Evolutionary conservation across 2,888 invertebrate genomes (phyloP).

Genomic region (Petrophora chlorosata): DNA sequence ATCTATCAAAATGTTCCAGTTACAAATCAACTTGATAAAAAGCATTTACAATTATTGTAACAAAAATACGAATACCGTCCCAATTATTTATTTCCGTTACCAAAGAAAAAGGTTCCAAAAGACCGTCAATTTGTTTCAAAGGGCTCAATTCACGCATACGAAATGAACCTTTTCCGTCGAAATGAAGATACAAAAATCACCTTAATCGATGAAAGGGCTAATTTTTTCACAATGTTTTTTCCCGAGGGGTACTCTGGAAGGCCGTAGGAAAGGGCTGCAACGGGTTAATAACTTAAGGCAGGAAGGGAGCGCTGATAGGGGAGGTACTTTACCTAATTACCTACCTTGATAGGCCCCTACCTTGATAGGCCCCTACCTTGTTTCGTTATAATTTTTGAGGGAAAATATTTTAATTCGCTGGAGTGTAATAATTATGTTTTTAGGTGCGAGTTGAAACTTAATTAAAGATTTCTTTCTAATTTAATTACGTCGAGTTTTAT

Average conservation of each 20-base stretch:
- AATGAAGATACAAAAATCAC: conserved; percentile 22
- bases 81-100: conserved; percentile 7
- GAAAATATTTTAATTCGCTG: conserved; percentile 19
- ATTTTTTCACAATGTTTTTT: conserved; percentile 19
- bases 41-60: background rate
- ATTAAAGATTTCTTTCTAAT: conserved; percentile 8
- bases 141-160: conserved; percentile 18
- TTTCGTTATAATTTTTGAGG: conserved; percentile 20
- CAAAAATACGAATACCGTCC: background rate
- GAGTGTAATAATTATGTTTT: conserved; percentile 8
- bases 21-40: too few relatives aligned
- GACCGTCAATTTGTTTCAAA: conserved; percentile 13
- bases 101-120: conserved; percentile 6
- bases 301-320: conserved; percentile 15
- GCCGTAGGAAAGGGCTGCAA: conserved; percentile 16
- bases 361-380: conserved; percentile 8
- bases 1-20: too few relatives aligned
- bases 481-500: background rate
- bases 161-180: conserved; percentile 18
- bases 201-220: conserved; percentile 16
- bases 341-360: conserved; percentile 9
- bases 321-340: conserved; percentile 25
- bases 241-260: conserved; percentile 1
- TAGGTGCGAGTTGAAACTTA: conserved; percentile 4
- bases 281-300: conserved; percentile 23